These are phyloP conservation scores for Myodes glareolus DNA, from an alignment of 2,113 vertebrate genomes.

Conservation along the genomic window DNA sequence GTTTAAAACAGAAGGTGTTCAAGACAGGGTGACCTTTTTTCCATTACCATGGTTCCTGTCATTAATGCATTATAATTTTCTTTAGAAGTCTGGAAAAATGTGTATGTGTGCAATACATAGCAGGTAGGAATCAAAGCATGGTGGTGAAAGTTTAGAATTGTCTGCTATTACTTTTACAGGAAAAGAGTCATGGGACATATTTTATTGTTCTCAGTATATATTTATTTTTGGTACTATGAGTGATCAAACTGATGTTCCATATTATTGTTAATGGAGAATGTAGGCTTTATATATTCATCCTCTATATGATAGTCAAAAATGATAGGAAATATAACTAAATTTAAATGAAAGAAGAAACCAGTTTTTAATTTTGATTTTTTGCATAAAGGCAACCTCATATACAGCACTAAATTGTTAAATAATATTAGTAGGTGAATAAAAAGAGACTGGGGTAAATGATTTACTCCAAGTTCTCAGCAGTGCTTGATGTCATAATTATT, in stretches of 20 bases:
- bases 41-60: slow-evolving; percentile 93
- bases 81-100: slow-evolving; percentile 91
- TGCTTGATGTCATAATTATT: slow-evolving; percentile 90
- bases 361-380: slow-evolving; percentile 75
- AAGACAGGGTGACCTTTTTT: slow-evolving; percentile 92
- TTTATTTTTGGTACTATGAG: slow-evolving; percentile 84
- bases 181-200: slow-evolving; percentile 31
- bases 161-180: slow-evolving; percentile 83
- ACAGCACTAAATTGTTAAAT: slow-evolving; percentile 75
- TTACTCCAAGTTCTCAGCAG: slow-evolving; percentile 84
- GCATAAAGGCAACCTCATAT: slow-evolving; percentile 73
- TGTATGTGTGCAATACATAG: slow-evolving; percentile 87
- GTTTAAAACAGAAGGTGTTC: slow-evolving; percentile 92
- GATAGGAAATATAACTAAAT: slow-evolving; percentile 80
- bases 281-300: slow-evolving; percentile 76
- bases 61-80: slow-evolving; percentile 94
- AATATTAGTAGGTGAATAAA: slow-evolving; percentile 83
- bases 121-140: slow-evolving; percentile 89
- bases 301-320: slow-evolving; percentile 80
- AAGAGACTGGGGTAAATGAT: slow-evolving; percentile 78
- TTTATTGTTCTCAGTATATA: slow-evolving; percentile 72
- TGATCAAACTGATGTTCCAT: slow-evolving; percentile 83
- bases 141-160: slow-evolving; percentile 87
- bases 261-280: slow-evolving; percentile 81
- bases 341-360: slow-evolving; percentile 73